Evolutionary conservation across 2,888 invertebrate species (phyloP), one percentile per base, ranked within the genome.

Genomic region (Archips xylosteana): DNA sequence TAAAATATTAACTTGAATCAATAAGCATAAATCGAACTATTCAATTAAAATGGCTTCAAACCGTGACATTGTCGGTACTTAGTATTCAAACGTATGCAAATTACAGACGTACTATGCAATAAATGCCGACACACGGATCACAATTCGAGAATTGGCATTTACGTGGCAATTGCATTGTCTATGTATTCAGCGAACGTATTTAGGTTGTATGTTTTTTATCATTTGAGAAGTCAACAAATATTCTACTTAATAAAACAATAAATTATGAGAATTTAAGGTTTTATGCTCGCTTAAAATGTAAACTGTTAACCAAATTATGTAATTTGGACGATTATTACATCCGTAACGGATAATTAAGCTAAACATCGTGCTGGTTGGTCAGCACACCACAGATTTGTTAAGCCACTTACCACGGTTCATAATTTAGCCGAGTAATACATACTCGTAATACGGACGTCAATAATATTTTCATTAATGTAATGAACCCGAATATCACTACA

Each of bases 61-160:
- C 92, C 88, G 83, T 92, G 91, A 90, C 92, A 89, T 86, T 83
- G 82, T 78, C 79, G 84, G 86, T 87, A 92, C 91, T 94, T 92
- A 92, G 90, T 93, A 94, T 94, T 93, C 94, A 94, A 94, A 94
- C 94, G 90, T 91, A 94, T 94, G 94, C 92, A 94, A 94, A 94
- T 94, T 91, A 89, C 90, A 90, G 90, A 90, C 93, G 92, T 91
- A 92, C 92, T 90, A 90, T 92, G 92, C 93, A 94, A 94, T 94
- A 94, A 94, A 94, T 93, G 93, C 91, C 89, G 91, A 91, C 89
- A 91, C 87, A 89, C 90, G 89, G 92, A 92, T 94, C 94, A 92
- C 92, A 91, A 92, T 92, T 92, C 92, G 92, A 91, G 92, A 91
- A 92, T 93, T 93, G 92, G 85, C 92, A 92, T 92, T 92, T 92